Conservation (phyloP, 2,113 vertebrate genomes). For the Phrynocephalus versicolor region DNA sequence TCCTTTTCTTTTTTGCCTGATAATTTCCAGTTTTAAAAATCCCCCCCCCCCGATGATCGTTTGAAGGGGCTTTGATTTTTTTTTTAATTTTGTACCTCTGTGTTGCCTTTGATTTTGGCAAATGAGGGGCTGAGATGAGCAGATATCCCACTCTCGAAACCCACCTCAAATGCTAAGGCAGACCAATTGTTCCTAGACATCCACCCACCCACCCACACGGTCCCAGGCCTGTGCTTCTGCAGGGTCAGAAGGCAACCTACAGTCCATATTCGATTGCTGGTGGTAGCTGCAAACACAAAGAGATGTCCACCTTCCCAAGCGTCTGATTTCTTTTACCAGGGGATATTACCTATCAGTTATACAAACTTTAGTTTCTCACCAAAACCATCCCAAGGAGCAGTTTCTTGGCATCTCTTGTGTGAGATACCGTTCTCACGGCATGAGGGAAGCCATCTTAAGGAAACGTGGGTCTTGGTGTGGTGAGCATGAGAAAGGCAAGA, state of each 20-base stretch:
- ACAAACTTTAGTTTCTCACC: not conserved
- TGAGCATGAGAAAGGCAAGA: not conserved
- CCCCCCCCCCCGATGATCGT: too few species aligned
- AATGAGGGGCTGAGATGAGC: not conserved
- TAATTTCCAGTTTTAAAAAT: too few species aligned
- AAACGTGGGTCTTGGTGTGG: not conserved
- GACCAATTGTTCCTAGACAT: not conserved
- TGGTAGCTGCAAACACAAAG: not conserved
- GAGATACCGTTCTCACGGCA: not conserved
- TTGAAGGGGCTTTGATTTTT: too few species aligned
- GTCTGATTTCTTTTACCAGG: not conserved
- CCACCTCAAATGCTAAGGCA: not conserved
- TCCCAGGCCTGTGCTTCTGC: not conserved
- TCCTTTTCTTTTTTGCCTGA: too few species aligned
- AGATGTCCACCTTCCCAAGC: not conserved
- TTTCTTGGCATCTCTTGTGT: not conserved
- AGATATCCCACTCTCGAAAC: not conserved
- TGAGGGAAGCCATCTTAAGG: not conserved
- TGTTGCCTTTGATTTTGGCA: too few species aligned
- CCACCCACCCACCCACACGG: too few species aligned
- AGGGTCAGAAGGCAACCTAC: not conserved
- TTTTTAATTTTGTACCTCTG: too few species aligned
- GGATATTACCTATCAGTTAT: not conserved
- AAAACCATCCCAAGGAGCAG: not conserved
- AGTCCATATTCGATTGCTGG: not conserved